phyloP scores from a whole-genome alignment of 1,140 invertebrate genomes.

The Chymomyza costata region DNA sequence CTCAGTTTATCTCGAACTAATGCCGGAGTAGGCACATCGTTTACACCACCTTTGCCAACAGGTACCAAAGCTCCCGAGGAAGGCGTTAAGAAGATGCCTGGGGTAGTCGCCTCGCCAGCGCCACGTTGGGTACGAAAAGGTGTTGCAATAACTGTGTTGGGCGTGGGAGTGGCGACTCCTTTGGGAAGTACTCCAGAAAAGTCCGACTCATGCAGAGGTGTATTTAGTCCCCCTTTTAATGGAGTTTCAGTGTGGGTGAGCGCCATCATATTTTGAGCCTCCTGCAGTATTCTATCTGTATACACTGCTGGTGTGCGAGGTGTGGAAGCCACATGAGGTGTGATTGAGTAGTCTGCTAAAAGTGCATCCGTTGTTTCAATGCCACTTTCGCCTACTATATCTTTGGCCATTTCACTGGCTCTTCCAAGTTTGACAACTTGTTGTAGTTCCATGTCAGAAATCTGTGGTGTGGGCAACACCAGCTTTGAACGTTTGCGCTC shows the following conservation, averaged over 20 bases:
- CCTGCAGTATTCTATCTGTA: slow-evolving; percentile 88
- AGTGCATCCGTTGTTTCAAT: slow-evolving; percentile 89
- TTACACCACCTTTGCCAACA: slow-evolving; percentile 41
- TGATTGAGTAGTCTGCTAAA: slow-evolving; percentile 93
- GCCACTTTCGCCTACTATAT: slow-evolving; percentile 90
- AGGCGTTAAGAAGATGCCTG: slow-evolving; percentile 77
- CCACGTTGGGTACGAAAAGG: slow-evolving; percentile 82
- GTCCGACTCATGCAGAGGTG: slow-evolving; percentile 91
- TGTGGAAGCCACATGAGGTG: slow-evolving; percentile 85
- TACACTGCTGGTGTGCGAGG: slow-evolving; percentile 89
- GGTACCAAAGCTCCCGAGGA: slow-evolving; percentile 74
- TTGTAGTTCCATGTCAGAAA: slow-evolving; percentile 92
- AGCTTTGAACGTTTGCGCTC: slow-evolving; percentile 96
- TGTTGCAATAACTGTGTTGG: slow-evolving; percentile 96
- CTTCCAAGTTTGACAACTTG: slow-evolving; percentile 98
- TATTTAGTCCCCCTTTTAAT: slow-evolving; percentile 96
- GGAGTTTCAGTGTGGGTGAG: slow-evolving; percentile 98
- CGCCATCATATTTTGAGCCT: slow-evolving; percentile 99
- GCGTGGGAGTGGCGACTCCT: slow-evolving; percentile 85
- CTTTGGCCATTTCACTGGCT: slow-evolving; percentile 94
- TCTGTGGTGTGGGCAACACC: slow-evolving; percentile 96
- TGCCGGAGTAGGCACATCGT: slow-evolving; percentile 61
- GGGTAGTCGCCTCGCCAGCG: slow-evolving; percentile 70
- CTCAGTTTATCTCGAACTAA: slow-evolving; percentile 93
- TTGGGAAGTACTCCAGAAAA: slow-evolving; percentile 90